phyloP scores from a whole-genome alignment of 2,888 invertebrate genomes.

The Marasmarcha lunaedactyla region DNA sequence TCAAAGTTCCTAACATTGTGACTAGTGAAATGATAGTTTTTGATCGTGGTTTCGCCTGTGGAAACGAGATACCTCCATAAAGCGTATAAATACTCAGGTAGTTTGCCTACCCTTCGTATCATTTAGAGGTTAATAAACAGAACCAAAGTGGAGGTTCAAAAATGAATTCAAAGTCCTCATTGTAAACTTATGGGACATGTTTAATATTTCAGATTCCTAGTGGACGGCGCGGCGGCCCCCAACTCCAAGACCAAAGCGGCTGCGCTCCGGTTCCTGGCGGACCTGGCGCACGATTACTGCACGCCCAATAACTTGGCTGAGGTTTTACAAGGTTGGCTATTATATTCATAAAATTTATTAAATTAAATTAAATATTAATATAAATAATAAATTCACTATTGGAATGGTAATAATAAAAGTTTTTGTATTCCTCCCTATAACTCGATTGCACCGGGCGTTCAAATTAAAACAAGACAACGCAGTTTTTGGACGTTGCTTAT shows the following conservation, averaged over 20 bases:
- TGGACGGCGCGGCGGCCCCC: conserved; percentile 93
- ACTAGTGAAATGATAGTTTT: no score
- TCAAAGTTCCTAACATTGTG: no score
- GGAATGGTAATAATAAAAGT: neutral
- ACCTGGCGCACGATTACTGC: conserved; percentile 74
- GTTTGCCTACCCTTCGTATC: no score
- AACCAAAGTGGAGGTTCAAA: no score
- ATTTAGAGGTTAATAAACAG: no score
- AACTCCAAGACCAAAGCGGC: conserved; percentile 84
- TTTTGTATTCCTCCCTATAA: neutral
- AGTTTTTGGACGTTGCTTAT: no score
- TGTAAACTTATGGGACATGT: no score
- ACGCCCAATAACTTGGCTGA: conserved; percentile 53
- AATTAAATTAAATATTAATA: neutral
- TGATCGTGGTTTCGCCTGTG: no score
- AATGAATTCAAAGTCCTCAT: no score
- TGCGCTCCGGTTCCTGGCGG: conserved; percentile 80
- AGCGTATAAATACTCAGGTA: no score
- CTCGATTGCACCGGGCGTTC: neutral
- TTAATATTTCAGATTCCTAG: conserved; percentile 86
- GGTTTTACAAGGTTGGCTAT: conserved; percentile 48
- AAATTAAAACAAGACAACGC: no score
- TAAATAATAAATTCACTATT: neutral
- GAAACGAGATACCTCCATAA: no score
- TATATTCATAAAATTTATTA: neutral